A percentile compares a stretch with the other conserved stretches of the same genome.
Conservation (phyloP, 1,140 invertebrate species). For the Dolichoris vasculosae region DNA sequence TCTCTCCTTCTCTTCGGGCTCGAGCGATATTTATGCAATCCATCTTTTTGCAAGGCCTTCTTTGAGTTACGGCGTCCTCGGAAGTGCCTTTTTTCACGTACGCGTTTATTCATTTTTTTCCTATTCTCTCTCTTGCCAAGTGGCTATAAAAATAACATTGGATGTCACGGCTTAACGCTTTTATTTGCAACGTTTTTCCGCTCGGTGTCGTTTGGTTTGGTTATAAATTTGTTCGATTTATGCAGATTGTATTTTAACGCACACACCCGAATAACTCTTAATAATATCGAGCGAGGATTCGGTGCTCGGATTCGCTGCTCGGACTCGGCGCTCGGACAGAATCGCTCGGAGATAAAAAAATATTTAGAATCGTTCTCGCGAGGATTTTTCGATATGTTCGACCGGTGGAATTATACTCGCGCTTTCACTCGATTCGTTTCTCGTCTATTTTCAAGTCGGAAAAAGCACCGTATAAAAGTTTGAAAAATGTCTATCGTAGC, state of each 20-base stretch:
- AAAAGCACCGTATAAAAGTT: not conserved
- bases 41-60: not conserved
- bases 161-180: not conserved
- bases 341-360: not conserved
- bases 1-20: not conserved
- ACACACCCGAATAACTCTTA: not conserved
- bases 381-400: not conserved
- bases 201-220: not conserved
- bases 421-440: not conserved
- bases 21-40: constrained; percentile 44
- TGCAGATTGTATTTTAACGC: not conserved
- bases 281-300: not conserved
- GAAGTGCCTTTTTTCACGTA: not conserved
- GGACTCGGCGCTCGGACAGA: not conserved
- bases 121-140: not conserved
- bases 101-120: no score
- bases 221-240: not conserved
- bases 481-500: not conserved
- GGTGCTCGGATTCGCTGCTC: not conserved
- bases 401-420: no score
- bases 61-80: constrained; percentile 1
- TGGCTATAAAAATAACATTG: not conserved
- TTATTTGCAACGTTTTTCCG: not conserved
- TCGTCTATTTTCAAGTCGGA: not conserved
- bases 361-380: not conserved